Percentiles rank a stretch among this genome's conserved stretches.
phyloP scores from a whole-genome alignment of 2,888 invertebrate genomes.

The Helicoverpa assulta region DNA sequence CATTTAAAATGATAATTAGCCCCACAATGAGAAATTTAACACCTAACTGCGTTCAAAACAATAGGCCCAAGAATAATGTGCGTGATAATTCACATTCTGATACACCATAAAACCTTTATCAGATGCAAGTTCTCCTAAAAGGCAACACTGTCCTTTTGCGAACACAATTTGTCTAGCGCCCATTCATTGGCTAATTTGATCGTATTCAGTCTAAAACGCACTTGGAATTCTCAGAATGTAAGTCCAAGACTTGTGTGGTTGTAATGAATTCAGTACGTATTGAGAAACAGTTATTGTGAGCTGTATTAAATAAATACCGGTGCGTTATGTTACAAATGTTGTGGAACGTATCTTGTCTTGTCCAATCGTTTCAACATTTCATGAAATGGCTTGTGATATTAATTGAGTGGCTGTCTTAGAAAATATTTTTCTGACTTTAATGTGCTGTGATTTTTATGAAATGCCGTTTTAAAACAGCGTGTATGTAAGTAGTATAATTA shows the following conservation, averaged over 20 bases:
- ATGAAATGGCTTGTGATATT: not conserved
- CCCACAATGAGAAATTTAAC: slow-evolving; percentile 34
- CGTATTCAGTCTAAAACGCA: slow-evolving; percentile 41
- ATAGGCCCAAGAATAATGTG: slow-evolving; percentile 30
- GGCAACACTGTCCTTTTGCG: slow-evolving; percentile 41
- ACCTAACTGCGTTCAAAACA: slow-evolving; percentile 35
- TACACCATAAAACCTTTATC: slow-evolving; percentile 43
- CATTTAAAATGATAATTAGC: slow-evolving; percentile 37
- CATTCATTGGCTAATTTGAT: slow-evolving; percentile 56
- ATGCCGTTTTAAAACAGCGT: not conserved
- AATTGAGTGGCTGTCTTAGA: not conserved
- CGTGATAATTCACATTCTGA: slow-evolving; percentile 51
- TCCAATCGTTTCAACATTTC: not conserved
- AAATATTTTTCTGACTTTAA: slow-evolving; percentile 4
- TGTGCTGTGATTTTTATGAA: too few species aligned
- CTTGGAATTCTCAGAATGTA: slow-evolving; percentile 50
- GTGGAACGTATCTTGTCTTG: not conserved
- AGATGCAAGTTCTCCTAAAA: slow-evolving; percentile 47
- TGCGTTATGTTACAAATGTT: not conserved
- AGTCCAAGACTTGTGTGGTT: slow-evolving; percentile 39
- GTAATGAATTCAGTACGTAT: slow-evolving; percentile 30
- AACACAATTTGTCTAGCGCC: slow-evolving; percentile 56
- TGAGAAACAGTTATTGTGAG: slow-evolving; percentile 26
- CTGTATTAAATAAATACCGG: slow-evolving; percentile 3
- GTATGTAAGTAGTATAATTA: too few species aligned